Conservation (phyloP, 2,888 invertebrate species). For the Alentia gelatinosa region DNA sequence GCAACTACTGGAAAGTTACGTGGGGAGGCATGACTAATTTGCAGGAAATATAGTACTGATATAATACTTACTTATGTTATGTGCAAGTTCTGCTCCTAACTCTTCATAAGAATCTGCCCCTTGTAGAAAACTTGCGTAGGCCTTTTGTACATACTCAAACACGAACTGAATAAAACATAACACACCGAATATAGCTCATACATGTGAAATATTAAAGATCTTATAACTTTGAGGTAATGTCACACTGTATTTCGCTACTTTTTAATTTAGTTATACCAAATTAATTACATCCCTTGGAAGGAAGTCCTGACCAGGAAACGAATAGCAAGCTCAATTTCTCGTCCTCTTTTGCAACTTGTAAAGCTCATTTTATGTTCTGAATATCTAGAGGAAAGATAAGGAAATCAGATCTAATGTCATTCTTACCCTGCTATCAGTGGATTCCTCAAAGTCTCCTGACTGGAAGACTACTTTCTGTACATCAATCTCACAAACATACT, state of each 20-base stretch:
- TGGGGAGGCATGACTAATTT: too few species aligned
- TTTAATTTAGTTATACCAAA: too few species aligned
- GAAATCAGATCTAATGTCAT: too few species aligned
- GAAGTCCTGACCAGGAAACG: too few species aligned
- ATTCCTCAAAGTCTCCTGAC: slow-evolving; percentile 2
- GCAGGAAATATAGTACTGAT: too few species aligned
- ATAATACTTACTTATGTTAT: slow-evolving; percentile 54
- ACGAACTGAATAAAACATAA: slow-evolving; percentile 5
- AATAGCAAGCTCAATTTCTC: too few species aligned
- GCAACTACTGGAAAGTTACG: too few species aligned
- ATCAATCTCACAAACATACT: background rate
- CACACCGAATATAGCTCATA: background rate
- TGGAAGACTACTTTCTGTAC: background rate
- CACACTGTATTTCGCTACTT: too few species aligned
- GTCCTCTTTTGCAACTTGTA: too few species aligned
- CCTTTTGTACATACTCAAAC: slow-evolving; percentile 44
- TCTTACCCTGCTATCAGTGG: background rate
- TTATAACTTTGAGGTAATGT: background rate
- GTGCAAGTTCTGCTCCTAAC: slow-evolving; percentile 67
- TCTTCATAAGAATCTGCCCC: slow-evolving; percentile 71
- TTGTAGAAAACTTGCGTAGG: slow-evolving; percentile 66
- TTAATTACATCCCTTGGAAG: too few species aligned
- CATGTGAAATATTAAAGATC: background rate
- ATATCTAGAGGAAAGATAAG: too few species aligned
- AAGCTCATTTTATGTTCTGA: too few species aligned